phyloP scores from a whole-genome alignment of 2,888 invertebrate species.

The Lacanobia oleracea region DNA sequence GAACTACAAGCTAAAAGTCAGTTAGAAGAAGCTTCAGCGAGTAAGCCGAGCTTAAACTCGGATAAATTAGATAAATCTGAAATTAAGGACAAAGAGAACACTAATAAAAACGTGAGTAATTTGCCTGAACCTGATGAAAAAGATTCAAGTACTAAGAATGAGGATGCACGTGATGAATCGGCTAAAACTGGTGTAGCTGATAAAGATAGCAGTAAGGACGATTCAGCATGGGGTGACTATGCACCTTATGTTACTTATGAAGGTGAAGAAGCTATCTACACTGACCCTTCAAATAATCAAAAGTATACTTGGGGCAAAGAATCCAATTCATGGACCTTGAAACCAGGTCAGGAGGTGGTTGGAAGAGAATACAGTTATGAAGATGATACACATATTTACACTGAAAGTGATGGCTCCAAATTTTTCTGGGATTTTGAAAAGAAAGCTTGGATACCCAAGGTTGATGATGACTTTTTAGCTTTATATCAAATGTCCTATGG shows the following conservation, averaged over 20 bases:
- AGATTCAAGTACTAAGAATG: slow-evolving; percentile 15
- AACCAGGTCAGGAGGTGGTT: slow-evolving; percentile 76
- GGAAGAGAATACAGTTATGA: slow-evolving; percentile 92
- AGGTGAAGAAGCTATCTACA: slow-evolving; percentile 93
- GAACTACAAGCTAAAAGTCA: slow-evolving; percentile 72
- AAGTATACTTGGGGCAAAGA: slow-evolving; percentile 92
- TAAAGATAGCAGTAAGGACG: slow-evolving; percentile 25
- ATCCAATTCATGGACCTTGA: slow-evolving; percentile 88
- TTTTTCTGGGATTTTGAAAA: slow-evolving; percentile 98
- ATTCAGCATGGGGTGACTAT: slow-evolving; percentile 83
- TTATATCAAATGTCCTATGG: slow-evolving; percentile 99
- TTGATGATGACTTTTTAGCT: slow-evolving; percentile 99
- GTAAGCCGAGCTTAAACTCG: slow-evolving; percentile 25
- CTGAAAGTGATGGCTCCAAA: slow-evolving; percentile 96
- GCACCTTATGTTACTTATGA: slow-evolving; percentile 93
- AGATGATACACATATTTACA: slow-evolving; percentile 94
- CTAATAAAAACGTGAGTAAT: slow-evolving; percentile 22
- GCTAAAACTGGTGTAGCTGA: slow-evolving; percentile 11
- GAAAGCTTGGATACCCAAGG: slow-evolving; percentile 98
- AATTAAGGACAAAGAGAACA: slow-evolving; percentile 20
- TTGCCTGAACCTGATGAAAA: slow-evolving; percentile 23
- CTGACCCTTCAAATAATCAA: slow-evolving; percentile 93
- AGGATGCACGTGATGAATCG: slow-evolving; percentile 5
- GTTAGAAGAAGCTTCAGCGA: slow-evolving; percentile 37
- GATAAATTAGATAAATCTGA: slow-evolving; percentile 24